These are phyloP conservation scores for Siderastrea siderea DNA, from an alignment of 92 coral and sea anemone species.

Conservation along the genomic window DNA sequence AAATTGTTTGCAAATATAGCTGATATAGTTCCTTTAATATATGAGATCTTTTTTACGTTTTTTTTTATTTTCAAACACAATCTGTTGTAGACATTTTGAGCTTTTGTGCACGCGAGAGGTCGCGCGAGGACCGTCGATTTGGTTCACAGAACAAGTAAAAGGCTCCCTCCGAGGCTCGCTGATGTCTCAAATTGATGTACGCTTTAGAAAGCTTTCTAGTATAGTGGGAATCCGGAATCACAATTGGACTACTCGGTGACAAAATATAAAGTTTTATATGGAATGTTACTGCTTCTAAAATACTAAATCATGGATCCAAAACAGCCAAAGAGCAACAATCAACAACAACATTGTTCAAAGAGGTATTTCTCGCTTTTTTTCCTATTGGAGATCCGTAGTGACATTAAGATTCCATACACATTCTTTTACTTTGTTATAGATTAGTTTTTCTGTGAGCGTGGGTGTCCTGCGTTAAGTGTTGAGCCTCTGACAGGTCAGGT, in stretches of 20 bases:
- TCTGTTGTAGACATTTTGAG: too few relatives aligned
- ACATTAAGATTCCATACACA: too few relatives aligned
- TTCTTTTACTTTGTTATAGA: not conserved
- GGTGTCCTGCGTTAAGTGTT: slow-evolving; percentile 24
- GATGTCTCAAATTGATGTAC: slow-evolving; percentile 19
- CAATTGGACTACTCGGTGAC: not conserved
- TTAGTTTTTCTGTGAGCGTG: not conserved
- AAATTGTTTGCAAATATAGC: too few relatives aligned
- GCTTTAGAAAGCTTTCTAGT: not conserved
- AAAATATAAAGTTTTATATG: not conserved
- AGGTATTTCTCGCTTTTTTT: too few relatives aligned
- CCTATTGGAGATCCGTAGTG: too few relatives aligned
- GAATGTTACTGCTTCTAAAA: not conserved
- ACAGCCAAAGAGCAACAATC: not conserved
- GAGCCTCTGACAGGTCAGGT: slow-evolving; percentile 45
- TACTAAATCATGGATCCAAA: not conserved
- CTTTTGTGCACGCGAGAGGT: too few relatives aligned
- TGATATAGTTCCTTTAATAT: too few relatives aligned
- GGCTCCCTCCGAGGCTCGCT: not conserved
- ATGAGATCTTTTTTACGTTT: too few relatives aligned
- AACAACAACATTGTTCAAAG: too few relatives aligned
- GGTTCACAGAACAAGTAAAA: too few relatives aligned
- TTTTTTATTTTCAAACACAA: too few relatives aligned
- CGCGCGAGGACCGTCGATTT: too few relatives aligned
- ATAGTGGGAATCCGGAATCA: not conserved